Evolutionary conservation across 2,888 invertebrate species (phyloP).

Genomic region (Aricia artaxerxes): DNA sequence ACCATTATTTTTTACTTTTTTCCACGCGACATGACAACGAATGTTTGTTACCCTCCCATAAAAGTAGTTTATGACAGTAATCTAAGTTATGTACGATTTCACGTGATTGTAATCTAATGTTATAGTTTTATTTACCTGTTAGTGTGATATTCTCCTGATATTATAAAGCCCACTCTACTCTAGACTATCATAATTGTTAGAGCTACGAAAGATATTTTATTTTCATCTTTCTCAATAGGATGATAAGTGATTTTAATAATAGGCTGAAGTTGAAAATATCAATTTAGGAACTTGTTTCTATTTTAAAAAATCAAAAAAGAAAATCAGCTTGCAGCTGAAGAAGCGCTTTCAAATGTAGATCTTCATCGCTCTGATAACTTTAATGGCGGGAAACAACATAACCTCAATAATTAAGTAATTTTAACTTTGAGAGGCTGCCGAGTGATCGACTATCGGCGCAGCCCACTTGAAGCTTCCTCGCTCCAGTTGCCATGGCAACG

Average conservation of each 20-base stretch:
- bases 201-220: no score
- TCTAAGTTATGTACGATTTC: neutral
- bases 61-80: neutral
- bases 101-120: neutral
- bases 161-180: neutral
- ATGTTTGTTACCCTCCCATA: neutral
- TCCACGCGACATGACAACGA: neutral
- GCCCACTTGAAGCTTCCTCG: slow-evolving; percentile 38
- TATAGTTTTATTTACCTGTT: neutral
- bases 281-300: no score
- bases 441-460: slow-evolving; percentile 5
- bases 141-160: neutral
- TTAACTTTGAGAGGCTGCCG: neutral
- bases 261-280: no score
- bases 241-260: no score
- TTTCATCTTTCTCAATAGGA: no score
- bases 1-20: neutral
- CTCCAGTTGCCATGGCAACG: slow-evolving; percentile 49
- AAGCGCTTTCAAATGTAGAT: no score
- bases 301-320: no score
- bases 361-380: neutral
- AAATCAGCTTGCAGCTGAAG: no score
- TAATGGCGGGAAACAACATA: slow-evolving; percentile 28
- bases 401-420: slow-evolving; percentile 12
- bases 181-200: no score